phyloP scores from a whole-genome alignment of 2,113 vertebrate species.

The Mionectes macconnelli region DNA sequence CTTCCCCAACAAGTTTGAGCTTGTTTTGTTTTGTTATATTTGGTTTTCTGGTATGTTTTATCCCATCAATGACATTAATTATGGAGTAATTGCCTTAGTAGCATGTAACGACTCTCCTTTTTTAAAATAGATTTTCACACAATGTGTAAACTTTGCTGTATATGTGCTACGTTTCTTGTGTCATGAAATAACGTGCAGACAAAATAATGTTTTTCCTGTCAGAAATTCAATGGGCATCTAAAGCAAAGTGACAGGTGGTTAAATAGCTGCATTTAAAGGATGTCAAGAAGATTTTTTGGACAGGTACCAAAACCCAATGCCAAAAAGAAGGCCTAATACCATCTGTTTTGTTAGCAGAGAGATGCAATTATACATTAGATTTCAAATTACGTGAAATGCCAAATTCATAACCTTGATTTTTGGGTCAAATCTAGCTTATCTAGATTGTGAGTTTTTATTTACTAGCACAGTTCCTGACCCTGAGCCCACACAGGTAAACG shows the following conservation, averaged over 20 bases:
- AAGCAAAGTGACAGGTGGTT: constrained; percentile 70
- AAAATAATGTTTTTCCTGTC: constrained; percentile 74
- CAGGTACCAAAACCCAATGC: constrained; percentile 67
- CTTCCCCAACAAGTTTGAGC: neutral
- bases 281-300: constrained; percentile 73
- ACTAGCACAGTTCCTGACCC: neutral
- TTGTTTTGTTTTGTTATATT: constrained; percentile 51
- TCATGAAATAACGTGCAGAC: constrained; percentile 57
- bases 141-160: constrained; percentile 60
- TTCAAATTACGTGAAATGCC: neutral
- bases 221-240: constrained; percentile 69
- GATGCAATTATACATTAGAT: constrained; percentile 21
- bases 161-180: constrained; percentile 48
- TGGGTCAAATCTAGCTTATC: constrained; percentile 9
- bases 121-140: constrained; percentile 59
- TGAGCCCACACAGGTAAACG: neutral
- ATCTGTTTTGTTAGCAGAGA: constrained; percentile 59
- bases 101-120: constrained; percentile 56
- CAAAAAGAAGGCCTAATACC: constrained; percentile 69
- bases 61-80: constrained; percentile 64
- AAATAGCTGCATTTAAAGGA: constrained; percentile 71
- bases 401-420: constrained; percentile 18
- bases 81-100: constrained; percentile 48
- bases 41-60: constrained; percentile 37
- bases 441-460: neutral